Base-by-base conservation (phyloP, 2,797 vertebrate genomes). In the Eospalax fontanierii region DNA sequence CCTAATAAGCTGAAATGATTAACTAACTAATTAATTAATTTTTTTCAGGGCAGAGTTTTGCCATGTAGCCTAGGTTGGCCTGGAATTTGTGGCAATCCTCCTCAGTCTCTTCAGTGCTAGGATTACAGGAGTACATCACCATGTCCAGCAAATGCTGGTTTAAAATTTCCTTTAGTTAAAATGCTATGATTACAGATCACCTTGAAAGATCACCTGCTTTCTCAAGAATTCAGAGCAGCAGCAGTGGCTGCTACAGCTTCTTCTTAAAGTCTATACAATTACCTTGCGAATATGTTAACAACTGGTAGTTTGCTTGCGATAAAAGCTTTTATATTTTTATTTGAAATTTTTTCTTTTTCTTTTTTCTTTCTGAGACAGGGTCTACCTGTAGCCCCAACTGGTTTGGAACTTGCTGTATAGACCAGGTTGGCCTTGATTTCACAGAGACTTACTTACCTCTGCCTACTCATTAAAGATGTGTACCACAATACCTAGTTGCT, bases 111-210 rank as follows among this genome's bases (percentile, higher is more conserved):
- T 18, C 24, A 74, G 26, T 15, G 18, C 35, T 22, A 11, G 35
- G 28, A 57, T 57, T 71, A 71, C 66, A 68, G 63, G 24, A 5
- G 65, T 68, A 0, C 0, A 35, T 11, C 43, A 84, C 33, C 18
- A 68, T 24, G 43, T 28, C 12, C 24, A 57, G 4, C 46, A 68
- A 50, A 68, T 40, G 26, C 10, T 26, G 76, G 79, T 96, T 93
- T 90, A 80, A 94, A 93, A 24, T 94, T 83, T 93, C 59, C 78
- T 95, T 93, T 90, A 93, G 93, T 97, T 95, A 97, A 93, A 95
- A 97, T 91, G 16, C 24, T 65, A 65, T 94, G 80, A 97, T 95
- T 84, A 94, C 9, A 97, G 59, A 85, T 93, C 94, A 96, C 84
- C 54, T 94, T 91, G 95, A 71, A 95, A 95, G 59, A 79, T 96